These are phyloP conservation scores for Antitype chi DNA, from an alignment of 2,888 invertebrate species.

Conservation along the genomic window DNA sequence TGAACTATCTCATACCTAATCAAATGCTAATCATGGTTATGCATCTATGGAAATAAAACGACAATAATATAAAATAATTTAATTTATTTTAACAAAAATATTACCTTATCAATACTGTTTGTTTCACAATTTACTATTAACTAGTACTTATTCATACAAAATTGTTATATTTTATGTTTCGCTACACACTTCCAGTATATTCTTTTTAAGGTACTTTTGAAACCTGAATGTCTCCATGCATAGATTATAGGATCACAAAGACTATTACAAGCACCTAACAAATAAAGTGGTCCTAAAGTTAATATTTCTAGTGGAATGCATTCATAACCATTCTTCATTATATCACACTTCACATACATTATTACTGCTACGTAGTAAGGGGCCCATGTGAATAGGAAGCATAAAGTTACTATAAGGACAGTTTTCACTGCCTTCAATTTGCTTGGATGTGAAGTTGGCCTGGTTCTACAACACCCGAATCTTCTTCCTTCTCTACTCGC, in stretches of 20 bases:
- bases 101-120: constrained; percentile 48
- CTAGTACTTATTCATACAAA: constrained; percentile 3
- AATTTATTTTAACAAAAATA: constrained; percentile 39
- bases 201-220: constrained; percentile 84
- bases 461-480: constrained; percentile 44
- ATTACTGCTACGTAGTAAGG: constrained; percentile 90
- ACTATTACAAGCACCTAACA: constrained; percentile 90
- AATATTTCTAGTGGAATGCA: constrained; percentile 88
- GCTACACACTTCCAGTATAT: constrained; percentile 77
- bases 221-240: constrained; percentile 92
- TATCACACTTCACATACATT: constrained; percentile 87
- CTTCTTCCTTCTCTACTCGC: constrained; percentile 33
- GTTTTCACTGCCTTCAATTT: constrained; percentile 91
- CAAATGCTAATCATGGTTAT: constrained; percentile 1
- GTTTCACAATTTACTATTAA: constrained; percentile 28
- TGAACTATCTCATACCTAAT: constrained; percentile 4
- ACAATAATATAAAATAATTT: constrained; percentile 24
- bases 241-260: constrained; percentile 91
- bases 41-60: constrained; percentile 45
- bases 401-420: constrained; percentile 89
- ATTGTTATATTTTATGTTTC: constrained; percentile 62
- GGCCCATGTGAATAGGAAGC: constrained; percentile 91
- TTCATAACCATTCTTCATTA: constrained; percentile 79
- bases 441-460: constrained; percentile 75
- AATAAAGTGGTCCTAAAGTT: constrained; percentile 90